A percentile compares a stretch with the other conserved stretches of the same genome.
Conservation (phyloP, 2,888 invertebrate species). For the Lamellibrachia satsuma region DNA sequence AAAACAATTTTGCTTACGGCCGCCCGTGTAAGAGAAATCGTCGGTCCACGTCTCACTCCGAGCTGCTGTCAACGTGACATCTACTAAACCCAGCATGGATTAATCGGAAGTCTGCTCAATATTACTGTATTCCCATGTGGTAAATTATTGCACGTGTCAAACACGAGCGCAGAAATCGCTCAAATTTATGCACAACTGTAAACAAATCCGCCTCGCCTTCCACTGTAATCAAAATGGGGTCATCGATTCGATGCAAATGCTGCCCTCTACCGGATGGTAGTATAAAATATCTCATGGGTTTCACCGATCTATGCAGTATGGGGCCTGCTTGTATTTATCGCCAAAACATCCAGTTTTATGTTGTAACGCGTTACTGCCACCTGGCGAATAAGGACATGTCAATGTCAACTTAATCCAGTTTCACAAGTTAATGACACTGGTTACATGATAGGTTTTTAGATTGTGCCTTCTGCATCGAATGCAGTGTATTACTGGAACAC, state of each 20-base stretch:
- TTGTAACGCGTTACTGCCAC: too few species aligned
- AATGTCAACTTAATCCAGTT: too few species aligned
- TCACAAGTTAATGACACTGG: too few species aligned
- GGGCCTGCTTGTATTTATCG: neutral
- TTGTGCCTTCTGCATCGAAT: too few species aligned
- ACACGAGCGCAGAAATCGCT: conserved; percentile 4
- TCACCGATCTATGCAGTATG: neutral
- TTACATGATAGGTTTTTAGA: too few species aligned
- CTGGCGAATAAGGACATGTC: too few species aligned
- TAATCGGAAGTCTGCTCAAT: neutral
- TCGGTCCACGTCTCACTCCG: conserved; percentile 1
- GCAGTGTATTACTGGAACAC: too few species aligned
- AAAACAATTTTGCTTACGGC: neutral
- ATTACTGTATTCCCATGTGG: neutral
- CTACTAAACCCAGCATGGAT: conserved; percentile 13
- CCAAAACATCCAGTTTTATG: too few species aligned
- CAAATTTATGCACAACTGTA: conserved; percentile 17
- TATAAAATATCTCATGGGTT: neutral
- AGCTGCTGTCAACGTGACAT: conserved; percentile 12
- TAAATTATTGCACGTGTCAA: conserved; percentile 17
- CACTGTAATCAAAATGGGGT: neutral
- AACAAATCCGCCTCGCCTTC: conserved; percentile 17
- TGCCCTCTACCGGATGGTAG: neutral
- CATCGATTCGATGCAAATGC: neutral
- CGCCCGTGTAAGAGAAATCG: neutral